These are phyloP conservation scores for Clivina fossor DNA, from an alignment of 2,888 invertebrate species.

Conservation along the genomic window DNA sequence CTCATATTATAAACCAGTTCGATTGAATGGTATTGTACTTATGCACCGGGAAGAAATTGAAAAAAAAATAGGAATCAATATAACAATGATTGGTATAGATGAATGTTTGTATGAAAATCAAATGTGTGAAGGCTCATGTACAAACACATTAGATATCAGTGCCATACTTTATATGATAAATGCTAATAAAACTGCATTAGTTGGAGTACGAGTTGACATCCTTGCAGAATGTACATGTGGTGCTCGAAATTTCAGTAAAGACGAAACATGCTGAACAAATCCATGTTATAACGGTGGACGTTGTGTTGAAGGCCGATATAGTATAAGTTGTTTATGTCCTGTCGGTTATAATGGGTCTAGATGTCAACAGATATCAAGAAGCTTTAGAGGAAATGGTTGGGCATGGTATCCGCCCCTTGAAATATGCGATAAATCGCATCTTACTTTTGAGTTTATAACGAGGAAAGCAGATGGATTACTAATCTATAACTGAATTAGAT, in stretches of 20 bases:
- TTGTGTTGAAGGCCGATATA: slow-evolving; percentile 89
- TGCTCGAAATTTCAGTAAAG: slow-evolving; percentile 87
- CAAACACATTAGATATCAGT: slow-evolving; percentile 87
- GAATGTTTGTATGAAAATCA: slow-evolving; percentile 94
- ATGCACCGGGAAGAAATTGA: slow-evolving; percentile 95
- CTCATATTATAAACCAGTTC: slow-evolving; percentile 91
- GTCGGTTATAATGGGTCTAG: slow-evolving; percentile 92
- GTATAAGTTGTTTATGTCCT: slow-evolving; percentile 87
- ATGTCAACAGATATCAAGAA: slow-evolving; percentile 94
- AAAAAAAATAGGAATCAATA: slow-evolving; percentile 90
- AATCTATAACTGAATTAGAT: slow-evolving; percentile 88
- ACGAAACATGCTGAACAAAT: slow-evolving; percentile 84
- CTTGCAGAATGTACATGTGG: slow-evolving; percentile 92
- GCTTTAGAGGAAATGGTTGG: slow-evolving; percentile 94
- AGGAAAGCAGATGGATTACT: slow-evolving; percentile 87
- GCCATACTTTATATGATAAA: slow-evolving; percentile 93
- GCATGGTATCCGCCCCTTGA: slow-evolving; percentile 97
- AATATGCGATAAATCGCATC: slow-evolving; percentile 94
- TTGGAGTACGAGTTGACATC: slow-evolving; percentile 92
- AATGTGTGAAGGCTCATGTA: slow-evolving; percentile 95
- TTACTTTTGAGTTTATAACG: slow-evolving; percentile 95
- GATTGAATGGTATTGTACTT: slow-evolving; percentile 90
- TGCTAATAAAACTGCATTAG: slow-evolving; percentile 94
- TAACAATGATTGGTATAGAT: slow-evolving; percentile 97
- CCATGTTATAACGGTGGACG: slow-evolving; percentile 96